Base-by-base conservation (phyloP, 1,140 invertebrate species). In the Diabrotica virgifera region DNA sequence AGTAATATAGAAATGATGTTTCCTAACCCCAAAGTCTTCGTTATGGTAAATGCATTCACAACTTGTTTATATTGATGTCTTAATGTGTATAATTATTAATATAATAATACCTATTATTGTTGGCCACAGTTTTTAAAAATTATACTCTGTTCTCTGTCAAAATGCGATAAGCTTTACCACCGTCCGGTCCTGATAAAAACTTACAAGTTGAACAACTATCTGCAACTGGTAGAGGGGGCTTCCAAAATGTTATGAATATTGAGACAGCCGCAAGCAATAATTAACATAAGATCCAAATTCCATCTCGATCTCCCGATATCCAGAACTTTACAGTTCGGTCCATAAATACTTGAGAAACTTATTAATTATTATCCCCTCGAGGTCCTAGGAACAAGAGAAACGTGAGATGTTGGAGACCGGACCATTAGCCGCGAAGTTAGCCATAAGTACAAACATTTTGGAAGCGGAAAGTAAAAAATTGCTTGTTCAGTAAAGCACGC, bases 231-330 rank as follows among this genome's bases (percentile, higher is more conserved):
- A 68, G 69, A 69, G 71, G 66, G 52, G 59, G 62, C 66, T 63
- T 38, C 56, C 60, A 58, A 59, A 72, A 69, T 70, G 71, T 71
- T 74, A 72, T 69, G 73, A 72, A 74, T 74, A 74, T 72, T 72
- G 73, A 71, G 71, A 72, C 68, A 61, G 64, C 73, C 73, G 67
- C 71, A 70, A 72, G 71, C 69, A 66, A 74, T 74, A 74, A 74
- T 74, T 72, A 74, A 70, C 72, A 74, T 74, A 74, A 74, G 70
- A 74, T 74, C 70, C 66, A 36, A 64, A 59, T 64, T 64, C 56
- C 55, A 64, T 36, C 35, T 53, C 40, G 40, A 59, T 13, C 59
- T 64, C 40, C 36, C 56, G 14, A 59, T 46, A 46, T 46, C 40
- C 40, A 46, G 40, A 59, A 36, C 50, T 54, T 12, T 35, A 36